Evolutionary conservation across 2,113 vertebrate genomes (phyloP).

Genomic region (Potamarius usumacintae): DNA sequence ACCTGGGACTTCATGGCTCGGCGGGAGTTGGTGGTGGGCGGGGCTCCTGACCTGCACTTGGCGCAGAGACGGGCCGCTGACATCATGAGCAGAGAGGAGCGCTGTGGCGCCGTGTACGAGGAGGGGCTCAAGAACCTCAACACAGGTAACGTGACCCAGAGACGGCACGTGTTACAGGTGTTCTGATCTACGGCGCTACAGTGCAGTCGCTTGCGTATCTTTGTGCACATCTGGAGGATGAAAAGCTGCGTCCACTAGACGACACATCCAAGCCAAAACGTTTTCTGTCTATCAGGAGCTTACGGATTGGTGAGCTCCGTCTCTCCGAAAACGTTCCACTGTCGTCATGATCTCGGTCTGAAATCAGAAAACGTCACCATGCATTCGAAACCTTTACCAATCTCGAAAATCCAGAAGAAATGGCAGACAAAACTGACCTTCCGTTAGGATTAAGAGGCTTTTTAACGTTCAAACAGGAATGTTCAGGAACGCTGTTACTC

Average conservation of each 20-base stretch:
- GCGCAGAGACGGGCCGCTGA: conserved; percentile 79
- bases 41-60: conserved; percentile 60
- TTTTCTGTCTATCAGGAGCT: too few relatives aligned
- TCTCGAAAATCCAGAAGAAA: too few relatives aligned
- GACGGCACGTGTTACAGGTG: not conserved
- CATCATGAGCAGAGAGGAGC: conserved; percentile 76
- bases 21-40: conserved; percentile 76
- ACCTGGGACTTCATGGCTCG: conserved; percentile 92
- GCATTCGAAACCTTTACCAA: too few relatives aligned
- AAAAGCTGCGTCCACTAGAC: not conserved
- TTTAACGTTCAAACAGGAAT: too few relatives aligned
- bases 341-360: too few relatives aligned
- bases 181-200: not conserved
- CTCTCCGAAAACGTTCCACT: too few relatives aligned
- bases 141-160: conserved; percentile 71
- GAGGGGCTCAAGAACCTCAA: conserved; percentile 79
- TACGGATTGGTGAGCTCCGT: too few relatives aligned
- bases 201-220: not conserved
- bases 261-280: too few relatives aligned
- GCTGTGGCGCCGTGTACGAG: conserved; percentile 87
- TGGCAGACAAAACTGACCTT: too few relatives aligned
- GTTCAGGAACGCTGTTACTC: too few relatives aligned
- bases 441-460: too few relatives aligned
- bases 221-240: not conserved
- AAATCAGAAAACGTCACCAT: too few relatives aligned